A percentile compares a stretch with the other conserved stretches of the same genome.
phyloP scores from a whole-genome alignment of 2,888 invertebrate species.

The Tetragonula carbonaria region DNA sequence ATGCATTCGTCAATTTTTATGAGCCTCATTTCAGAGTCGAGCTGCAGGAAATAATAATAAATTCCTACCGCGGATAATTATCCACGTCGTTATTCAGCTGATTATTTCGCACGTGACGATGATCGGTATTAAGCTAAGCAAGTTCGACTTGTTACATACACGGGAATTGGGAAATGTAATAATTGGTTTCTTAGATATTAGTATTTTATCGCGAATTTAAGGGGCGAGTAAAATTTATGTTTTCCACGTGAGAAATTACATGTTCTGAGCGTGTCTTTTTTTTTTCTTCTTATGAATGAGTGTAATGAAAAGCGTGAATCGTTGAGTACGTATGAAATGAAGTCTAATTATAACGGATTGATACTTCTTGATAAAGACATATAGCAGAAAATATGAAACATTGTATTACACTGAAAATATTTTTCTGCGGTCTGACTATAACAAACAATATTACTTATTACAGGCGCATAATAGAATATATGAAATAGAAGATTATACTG shows the following conservation, averaged over 20 bases:
- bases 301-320: too few species aligned
- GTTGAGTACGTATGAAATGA: too few species aligned
- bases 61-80: slow-evolving; percentile 19
- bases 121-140: background rate
- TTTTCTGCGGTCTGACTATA: too few species aligned
- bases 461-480: too few species aligned
- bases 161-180: too few species aligned
- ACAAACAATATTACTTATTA: too few species aligned
- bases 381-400: background rate
- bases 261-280: too few species aligned
- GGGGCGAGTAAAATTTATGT: background rate
- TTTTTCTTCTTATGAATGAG: background rate
- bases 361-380: background rate
- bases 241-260: too few species aligned
- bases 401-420: too few species aligned
- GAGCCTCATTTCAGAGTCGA: slow-evolving; percentile 18
- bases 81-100: background rate
- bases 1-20: slow-evolving; percentile 47
- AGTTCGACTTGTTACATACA: background rate
- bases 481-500: too few species aligned
- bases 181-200: background rate
- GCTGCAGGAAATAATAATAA: slow-evolving; percentile 27
- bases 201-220: background rate
- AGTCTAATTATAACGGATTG: background rate
- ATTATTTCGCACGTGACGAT: background rate